Conservation (phyloP, 23 tunicate genomes). For the Clavelina lepadiformis region DNA sequence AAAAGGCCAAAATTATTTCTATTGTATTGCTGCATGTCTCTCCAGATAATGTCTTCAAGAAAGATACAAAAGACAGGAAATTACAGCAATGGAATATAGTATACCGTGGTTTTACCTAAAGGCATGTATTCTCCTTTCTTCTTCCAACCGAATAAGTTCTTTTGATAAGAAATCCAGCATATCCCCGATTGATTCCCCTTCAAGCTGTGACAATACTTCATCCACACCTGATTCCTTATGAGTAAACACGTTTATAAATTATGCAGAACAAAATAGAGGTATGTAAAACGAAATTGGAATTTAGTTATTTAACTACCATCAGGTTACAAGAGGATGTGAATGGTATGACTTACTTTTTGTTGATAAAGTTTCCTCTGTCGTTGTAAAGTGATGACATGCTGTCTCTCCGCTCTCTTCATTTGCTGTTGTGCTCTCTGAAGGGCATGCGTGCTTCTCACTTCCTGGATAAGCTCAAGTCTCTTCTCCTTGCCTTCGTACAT, state of each 20-base stretch:
- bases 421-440: conserved; percentile 79
- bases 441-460: conserved; percentile 91
- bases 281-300: too few relatives aligned
- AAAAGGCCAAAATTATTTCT: not conserved
- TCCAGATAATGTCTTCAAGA: too few relatives aligned
- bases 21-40: not conserved
- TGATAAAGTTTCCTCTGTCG: conserved; percentile 66
- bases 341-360: conserved; percentile 66
- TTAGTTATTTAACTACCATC: not conserved
- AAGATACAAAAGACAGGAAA: not conserved
- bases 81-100: not conserved
- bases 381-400: conserved; percentile 76
- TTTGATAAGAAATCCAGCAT: conserved; percentile 91
- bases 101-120: conserved; percentile 39
- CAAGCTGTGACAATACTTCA: conserved; percentile 67
- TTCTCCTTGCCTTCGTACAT: conserved; percentile 94
- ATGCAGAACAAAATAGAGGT: too few relatives aligned
- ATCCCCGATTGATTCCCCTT: conserved; percentile 89
- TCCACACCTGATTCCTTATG: conserved; percentile 82
- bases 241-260: too few relatives aligned
- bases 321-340: not conserved
- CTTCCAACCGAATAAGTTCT: conserved; percentile 83
- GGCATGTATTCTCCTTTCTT: conserved; percentile 94
- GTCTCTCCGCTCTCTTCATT: conserved; percentile 69
- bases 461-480: conserved; percentile 73